phyloP scores from a whole-genome alignment of 2,888 invertebrate species.

The Ennomos quercinarius region DNA sequence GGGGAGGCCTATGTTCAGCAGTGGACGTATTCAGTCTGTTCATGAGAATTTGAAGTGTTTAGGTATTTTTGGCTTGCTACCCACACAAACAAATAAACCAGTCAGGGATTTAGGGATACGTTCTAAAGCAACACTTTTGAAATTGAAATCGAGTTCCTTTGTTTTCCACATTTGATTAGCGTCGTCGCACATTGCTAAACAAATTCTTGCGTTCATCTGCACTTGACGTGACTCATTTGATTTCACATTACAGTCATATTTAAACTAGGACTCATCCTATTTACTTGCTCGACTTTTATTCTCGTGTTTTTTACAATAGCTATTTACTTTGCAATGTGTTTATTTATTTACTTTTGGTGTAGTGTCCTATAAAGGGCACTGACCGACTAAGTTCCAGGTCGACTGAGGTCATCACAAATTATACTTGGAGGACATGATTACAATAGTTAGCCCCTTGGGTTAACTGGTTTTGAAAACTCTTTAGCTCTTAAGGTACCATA shows the following conservation, averaged over 20 bases:
- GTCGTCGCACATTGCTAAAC: too few relatives aligned
- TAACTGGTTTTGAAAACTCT: slow-evolving; percentile 7
- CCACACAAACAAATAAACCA: too few relatives aligned
- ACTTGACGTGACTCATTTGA: slow-evolving; percentile 2
- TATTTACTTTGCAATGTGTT: slow-evolving; percentile 13
- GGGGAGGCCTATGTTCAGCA: too few relatives aligned
- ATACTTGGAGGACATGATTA: neutral
- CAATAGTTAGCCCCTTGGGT: slow-evolving; percentile 1
- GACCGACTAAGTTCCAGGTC: slow-evolving; percentile 13
- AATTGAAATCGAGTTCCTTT: too few relatives aligned
- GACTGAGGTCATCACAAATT: slow-evolving; percentile 9
- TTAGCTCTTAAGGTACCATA: neutral
- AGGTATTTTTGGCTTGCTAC: too few relatives aligned
- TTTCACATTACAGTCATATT: neutral
- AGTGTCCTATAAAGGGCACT: slow-evolving; percentile 10
- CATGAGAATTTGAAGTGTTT: too few relatives aligned
- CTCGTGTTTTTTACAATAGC: slow-evolving; percentile 15
- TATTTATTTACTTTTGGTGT: slow-evolving; percentile 5
- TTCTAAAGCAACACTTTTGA: too few relatives aligned
- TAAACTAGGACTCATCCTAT: slow-evolving; percentile 7
- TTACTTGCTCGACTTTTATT: slow-evolving; percentile 7
- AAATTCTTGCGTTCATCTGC: neutral
- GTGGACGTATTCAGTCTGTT: too few relatives aligned
- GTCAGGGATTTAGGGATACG: too few relatives aligned
- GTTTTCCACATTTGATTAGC: too few relatives aligned